Base-by-base conservation (phyloP, 2,797 vertebrate species). In the Cyprinodon diabolis region DNA sequence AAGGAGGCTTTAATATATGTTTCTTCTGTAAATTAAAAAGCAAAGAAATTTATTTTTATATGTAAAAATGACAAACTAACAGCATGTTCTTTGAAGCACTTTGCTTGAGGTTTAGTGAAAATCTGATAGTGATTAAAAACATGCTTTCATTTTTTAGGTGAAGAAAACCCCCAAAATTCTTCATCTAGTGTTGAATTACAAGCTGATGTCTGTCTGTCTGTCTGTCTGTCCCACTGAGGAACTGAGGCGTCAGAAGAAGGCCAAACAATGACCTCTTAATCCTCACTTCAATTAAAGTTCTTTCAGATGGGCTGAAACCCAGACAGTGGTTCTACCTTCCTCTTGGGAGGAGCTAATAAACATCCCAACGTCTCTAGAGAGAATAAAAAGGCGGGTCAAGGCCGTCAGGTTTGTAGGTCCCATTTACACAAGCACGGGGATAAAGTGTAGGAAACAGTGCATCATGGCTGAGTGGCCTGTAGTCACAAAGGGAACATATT, bases 371-470 rank as follows among this genome's bases (percentile, higher is more conserved):
- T 58, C 68, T 72, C 68, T 14, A 35, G 69, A 66, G 17, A 80
- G 63, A 78, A 11, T 66, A 52, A 63, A 63, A 81, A 70, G 7
- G 23, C 69, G 58, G 40, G 55, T 68, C 60, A 8, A 66, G 74
- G 76, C 67, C 57, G n/a, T 65, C 30, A 6, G 1, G 19, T 25
- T 66, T n/a, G 55, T 45, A 13, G 15, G 23, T 40, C 40, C 45
- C 56, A 48, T 68, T 65, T 85, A 73, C 68, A 77, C 45, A 37
- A 74, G 56, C 1, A 12, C 3, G 37, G 51, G 71, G 79, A 81
- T 30, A 86, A 86, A 83, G 71, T 37, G 63, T 37, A 68, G 79
- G 84, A 89, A 89, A 78, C 49, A 11, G 60, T 3, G 48, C 19
- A 12, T 74, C 60, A 72, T 72, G 68, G 72, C 30, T 72, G 76